These are phyloP conservation scores for Siphamia tubifer DNA, from an alignment of 2,113 vertebrate genomes.

Conservation along the genomic window DNA sequence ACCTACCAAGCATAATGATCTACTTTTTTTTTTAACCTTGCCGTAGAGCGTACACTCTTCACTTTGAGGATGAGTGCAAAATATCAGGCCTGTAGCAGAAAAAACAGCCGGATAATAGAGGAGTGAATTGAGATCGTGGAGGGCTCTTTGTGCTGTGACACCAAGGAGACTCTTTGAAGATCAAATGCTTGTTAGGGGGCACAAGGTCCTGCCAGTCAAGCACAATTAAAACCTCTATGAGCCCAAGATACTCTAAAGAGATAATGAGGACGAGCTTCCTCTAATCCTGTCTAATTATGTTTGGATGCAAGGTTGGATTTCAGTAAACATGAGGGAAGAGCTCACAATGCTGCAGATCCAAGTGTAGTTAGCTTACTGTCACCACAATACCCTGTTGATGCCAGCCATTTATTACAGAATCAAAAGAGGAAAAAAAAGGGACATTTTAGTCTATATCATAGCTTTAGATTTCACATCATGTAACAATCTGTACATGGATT, in stretches of 20 bases:
- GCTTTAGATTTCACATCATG: too few species aligned
- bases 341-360: neutral
- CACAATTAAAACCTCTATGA: conserved; percentile 74
- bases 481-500: too few species aligned
- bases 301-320: conserved; percentile 59
- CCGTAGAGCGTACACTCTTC: neutral
- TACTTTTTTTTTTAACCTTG: conserved; percentile 8
- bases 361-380: neutral
- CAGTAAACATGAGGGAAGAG: conserved; percentile 49
- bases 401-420: neutral
- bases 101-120: conserved; percentile 18
- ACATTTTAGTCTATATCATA: too few species aligned
- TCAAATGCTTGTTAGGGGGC: conserved; percentile 63
- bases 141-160: conserved; percentile 51
- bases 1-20: neutral
- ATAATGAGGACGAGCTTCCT: conserved; percentile 71
- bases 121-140: conserved; percentile 21
- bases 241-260: conserved; percentile 60
- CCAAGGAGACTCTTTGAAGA: conserved; percentile 71
- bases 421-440: too few species aligned
- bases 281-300: conserved; percentile 75
- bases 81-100: neutral
- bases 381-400: too few species aligned
- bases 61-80: neutral
- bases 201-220: conserved; percentile 55